Percentiles rank a stretch among this genome's conserved stretches.
Conservation (phyloP, 1,140 invertebrate species). For the Brachionus manjavacas region DNA sequence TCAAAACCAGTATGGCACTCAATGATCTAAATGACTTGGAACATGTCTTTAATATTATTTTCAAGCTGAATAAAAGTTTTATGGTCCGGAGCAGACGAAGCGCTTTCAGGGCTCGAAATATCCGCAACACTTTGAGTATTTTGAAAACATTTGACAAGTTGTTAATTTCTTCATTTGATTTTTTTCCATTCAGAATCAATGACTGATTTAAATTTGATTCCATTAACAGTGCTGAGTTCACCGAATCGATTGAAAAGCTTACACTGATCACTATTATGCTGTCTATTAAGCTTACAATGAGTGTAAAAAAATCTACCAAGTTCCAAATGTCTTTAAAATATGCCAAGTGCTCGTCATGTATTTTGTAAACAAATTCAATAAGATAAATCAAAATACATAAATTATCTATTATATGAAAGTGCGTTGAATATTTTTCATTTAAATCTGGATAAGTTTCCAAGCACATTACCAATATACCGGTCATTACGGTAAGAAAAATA, state of each 20-base stretch:
- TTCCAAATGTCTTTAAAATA: slow-evolving; percentile 49
- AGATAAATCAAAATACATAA: slow-evolving; percentile 49
- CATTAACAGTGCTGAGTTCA: not conserved
- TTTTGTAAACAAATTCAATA: slow-evolving; percentile 47
- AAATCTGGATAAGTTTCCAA: not conserved
- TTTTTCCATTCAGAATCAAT: not conserved
- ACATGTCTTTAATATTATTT: slow-evolving; percentile 50
- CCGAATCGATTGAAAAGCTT: not conserved
- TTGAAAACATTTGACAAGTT: slow-evolving; percentile 45
- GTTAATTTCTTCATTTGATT: slow-evolving; percentile 1
- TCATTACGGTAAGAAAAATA: not conserved
- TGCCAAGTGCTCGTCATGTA: slow-evolving; percentile 45
- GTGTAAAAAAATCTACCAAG: slow-evolving; percentile 45
- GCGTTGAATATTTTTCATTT: not conserved
- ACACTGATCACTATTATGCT: slow-evolving; percentile 45
- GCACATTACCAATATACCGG: slow-evolving; percentile 6
- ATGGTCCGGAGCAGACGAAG: slow-evolving; percentile 49
- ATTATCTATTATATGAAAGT: slow-evolving; percentile 45
- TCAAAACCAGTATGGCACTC: slow-evolving; percentile 49
- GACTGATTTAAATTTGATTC: not conserved
- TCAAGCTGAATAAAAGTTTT: slow-evolving; percentile 48
- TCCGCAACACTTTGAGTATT: slow-evolving; percentile 46
- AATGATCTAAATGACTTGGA: slow-evolving; percentile 49
- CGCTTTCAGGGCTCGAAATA: slow-evolving; percentile 45
- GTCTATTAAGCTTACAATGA: slow-evolving; percentile 48